Base-by-base conservation (phyloP, 2,888 invertebrate genomes). In the Mesorhabditis belari region DNA sequence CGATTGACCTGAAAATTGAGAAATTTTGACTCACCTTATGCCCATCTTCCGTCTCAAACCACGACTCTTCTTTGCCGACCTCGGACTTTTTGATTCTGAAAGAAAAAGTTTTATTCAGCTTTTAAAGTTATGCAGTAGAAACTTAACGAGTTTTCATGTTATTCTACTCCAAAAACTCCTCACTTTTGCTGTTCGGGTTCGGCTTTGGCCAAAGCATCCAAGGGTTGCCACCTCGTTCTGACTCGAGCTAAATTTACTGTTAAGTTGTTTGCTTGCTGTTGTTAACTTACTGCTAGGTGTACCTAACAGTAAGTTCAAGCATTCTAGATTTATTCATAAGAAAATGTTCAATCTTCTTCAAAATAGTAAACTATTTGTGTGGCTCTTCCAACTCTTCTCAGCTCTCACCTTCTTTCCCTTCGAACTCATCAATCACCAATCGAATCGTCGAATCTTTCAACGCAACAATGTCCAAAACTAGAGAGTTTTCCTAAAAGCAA, bases 111-210 rank as follows among this genome's bases (percentile, higher is more conserved):
- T 25, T 58, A 9, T 6, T 24, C 6, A 23, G 21, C 2, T 55
- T 65, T 0, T 23, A 25, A 27, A 69, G n/a, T n/a, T n/a, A n/a
- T n/a, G n/a, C n/a, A n/a, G n/a, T n/a, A n/a, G n/a, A n/a, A n/a
- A n/a, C n/a, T n/a, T n/a, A n/a, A n/a, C n/a, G n/a, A n/a, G n/a
- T n/a, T n/a, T n/a, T n/a, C n/a, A n/a, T n/a, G n/a, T n/a, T n/a
- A n/a, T n/a, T n/a, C n/a, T n/a, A n/a, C n/a, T n/a, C n/a, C n/a
- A n/a, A n/a, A n/a, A n/a, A n/a, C n/a, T n/a, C n/a, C 58, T 57
- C 49, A 89, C 89, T 85, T 85, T 64, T 87, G 86, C 49, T 86
- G 85, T 77, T 86, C 86, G 0, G 92, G 91, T 75, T 89, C 88
- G 51, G 87, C 58, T 17, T 67, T 87, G 65, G 88, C 85, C 3